These are phyloP conservation scores for Pseudomyrmex dendroicus DNA, from an alignment of 1,140 invertebrate species.

Conservation along the genomic window DNA sequence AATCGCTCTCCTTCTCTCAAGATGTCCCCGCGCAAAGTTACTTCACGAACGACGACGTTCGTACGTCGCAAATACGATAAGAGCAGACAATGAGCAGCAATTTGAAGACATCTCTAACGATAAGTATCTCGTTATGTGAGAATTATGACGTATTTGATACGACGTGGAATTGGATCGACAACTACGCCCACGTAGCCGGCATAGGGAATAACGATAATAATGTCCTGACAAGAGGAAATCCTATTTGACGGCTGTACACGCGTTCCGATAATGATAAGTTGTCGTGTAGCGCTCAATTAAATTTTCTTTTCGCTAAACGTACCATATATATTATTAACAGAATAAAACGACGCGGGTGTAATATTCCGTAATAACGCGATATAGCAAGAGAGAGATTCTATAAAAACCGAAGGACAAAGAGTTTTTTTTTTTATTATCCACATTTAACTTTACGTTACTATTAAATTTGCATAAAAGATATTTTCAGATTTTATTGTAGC, in stretches of 20 bases:
- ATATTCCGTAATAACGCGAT: conserved; percentile 10
- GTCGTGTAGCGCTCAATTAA: conserved; percentile 23
- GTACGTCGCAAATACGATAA: conserved; percentile 64
- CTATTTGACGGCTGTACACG: conserved; percentile 28
- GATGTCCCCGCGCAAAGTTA: conserved; percentile 44
- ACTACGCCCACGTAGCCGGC: conserved; percentile 21
- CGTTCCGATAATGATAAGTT: conserved; percentile 47
- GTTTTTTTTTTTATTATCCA: background rate
- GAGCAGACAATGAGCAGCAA: conserved; percentile 71
- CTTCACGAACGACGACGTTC: conserved; percentile 28
- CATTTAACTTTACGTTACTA: background rate
- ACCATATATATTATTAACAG: background rate
- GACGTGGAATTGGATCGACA: conserved; percentile 45
- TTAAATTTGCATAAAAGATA: background rate
- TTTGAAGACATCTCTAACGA: conserved; percentile 75
- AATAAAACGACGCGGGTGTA: conserved; percentile 1
- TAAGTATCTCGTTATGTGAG: conserved; percentile 78
- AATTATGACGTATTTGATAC: conserved; percentile 77
- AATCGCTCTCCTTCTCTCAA: conserved; percentile 73
- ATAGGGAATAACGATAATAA: conserved; percentile 73
- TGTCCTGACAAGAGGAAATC: conserved; percentile 56
- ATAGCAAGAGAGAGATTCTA: background rate
- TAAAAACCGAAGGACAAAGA: background rate
- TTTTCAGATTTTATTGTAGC: background rate
- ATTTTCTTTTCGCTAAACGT: conserved; percentile 4